phyloP scores from a whole-genome alignment of 2,113 vertebrate genomes.

The Columba janthina region DNA sequence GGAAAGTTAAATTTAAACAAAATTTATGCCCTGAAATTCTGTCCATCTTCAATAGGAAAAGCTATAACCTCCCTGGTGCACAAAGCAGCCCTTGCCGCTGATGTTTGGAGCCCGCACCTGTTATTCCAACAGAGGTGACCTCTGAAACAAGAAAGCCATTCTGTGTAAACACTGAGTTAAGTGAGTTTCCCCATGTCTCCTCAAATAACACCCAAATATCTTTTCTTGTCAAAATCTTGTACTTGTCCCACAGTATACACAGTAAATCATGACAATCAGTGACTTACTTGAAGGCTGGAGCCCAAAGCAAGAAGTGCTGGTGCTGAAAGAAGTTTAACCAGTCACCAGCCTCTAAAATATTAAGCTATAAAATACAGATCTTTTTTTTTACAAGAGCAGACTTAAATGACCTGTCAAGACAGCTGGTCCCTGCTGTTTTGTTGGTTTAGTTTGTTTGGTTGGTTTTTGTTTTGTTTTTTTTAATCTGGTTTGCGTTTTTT shows the following conservation, averaged over 20 bases:
- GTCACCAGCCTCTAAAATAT: conserved; percentile 45
- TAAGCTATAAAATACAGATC: conserved; percentile 45
- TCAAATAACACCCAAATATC: conserved; percentile 62
- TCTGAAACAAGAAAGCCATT: conserved; percentile 54
- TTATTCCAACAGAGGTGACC: conserved; percentile 56
- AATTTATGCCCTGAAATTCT: conserved; percentile 11
- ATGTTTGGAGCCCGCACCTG: conserved; percentile 41
- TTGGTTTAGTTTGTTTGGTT: background rate
- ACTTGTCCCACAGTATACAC: conserved; percentile 27
- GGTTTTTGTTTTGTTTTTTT: no score
- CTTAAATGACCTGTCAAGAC: conserved; percentile 37
- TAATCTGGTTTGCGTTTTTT: no score
- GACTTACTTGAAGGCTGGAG: conserved; percentile 50
- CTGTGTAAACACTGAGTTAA: conserved; percentile 54
- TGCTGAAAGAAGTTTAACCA: conserved; percentile 45
- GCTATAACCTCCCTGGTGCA: background rate
- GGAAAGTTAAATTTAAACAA: conserved; percentile 25
- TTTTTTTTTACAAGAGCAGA: conserved; percentile 21
- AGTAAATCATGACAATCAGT: conserved; percentile 51
- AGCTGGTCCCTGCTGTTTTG: background rate
- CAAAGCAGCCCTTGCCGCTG: conserved; percentile 16
- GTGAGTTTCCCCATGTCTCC: conserved; percentile 47
- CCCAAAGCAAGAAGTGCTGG: conserved; percentile 44
- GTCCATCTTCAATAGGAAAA: background rate
- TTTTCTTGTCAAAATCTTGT: conserved; percentile 66